phyloP scores from a whole-genome alignment of 1,140 invertebrate species.

The Melitaea cinxia region DNA sequence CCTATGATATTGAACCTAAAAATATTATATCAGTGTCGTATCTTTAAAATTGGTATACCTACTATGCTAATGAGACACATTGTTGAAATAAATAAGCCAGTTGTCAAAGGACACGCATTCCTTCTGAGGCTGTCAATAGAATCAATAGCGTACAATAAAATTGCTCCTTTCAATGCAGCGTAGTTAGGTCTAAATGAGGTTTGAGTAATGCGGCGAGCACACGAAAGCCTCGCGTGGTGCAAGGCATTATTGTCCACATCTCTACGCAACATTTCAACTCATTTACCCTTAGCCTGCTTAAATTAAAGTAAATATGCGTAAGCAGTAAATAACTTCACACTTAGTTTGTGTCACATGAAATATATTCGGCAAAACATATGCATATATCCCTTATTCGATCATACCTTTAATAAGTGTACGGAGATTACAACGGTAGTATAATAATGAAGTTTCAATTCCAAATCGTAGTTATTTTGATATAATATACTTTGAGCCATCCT shows the following conservation, averaged over 20 bases:
- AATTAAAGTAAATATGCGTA: conserved; percentile 42
- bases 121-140: conserved; percentile 62
- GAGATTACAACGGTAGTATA: conserved; percentile 27
- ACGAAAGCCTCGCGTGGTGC: conserved; percentile 70
- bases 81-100: conserved; percentile 58
- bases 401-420: conserved; percentile 30
- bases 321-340: conserved; percentile 24
- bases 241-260: conserved; percentile 58
- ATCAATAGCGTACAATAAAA: conserved; percentile 78
- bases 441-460: conserved; percentile 34
- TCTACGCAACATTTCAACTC: conserved; percentile 42
- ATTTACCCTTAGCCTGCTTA: conserved; percentile 44
- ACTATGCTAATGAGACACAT: conserved; percentile 57
- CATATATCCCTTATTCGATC: too few relatives aligned
- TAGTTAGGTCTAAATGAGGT: conserved; percentile 77
- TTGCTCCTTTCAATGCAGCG: conserved; percentile 72
- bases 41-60: conserved; percentile 7
- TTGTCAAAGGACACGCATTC: conserved; percentile 53
- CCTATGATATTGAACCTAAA: neutral
- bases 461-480: conserved; percentile 30
- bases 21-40: neutral
- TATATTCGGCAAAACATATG: too few relatives aligned
- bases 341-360: conserved; percentile 10
- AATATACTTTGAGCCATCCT: conserved; percentile 56
- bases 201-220: conserved; percentile 72